These are phyloP conservation scores for Gymnothorax javanicus DNA, from an alignment of 2,797 vertebrate species.

Conservation along the genomic window DNA sequence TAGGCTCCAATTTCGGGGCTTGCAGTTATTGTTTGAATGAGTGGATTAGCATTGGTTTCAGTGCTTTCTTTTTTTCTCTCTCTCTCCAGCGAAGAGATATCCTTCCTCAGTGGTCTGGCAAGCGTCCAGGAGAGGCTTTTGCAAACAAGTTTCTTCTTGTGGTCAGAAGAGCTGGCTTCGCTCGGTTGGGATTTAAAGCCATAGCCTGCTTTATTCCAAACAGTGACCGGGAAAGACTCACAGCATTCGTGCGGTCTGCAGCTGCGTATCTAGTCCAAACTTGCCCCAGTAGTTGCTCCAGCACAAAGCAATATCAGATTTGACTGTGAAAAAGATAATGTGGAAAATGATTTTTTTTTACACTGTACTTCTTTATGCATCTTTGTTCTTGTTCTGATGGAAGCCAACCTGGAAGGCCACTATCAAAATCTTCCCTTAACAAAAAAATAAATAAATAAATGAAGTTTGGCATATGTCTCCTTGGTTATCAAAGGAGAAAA, in stretches of 20 bases:
- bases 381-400: background rate
- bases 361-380: background rate
- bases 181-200: slow-evolving; percentile 17
- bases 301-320: slow-evolving; percentile 11
- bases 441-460: no score
- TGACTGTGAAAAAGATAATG: background rate
- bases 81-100: slow-evolving; percentile 47
- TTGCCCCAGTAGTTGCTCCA: slow-evolving; percentile 9
- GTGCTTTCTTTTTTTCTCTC: slow-evolving; percentile 34
- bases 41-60: slow-evolving; percentile 70
- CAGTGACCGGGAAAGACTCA: slow-evolving; percentile 12
- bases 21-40: slow-evolving; percentile 75
- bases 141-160: slow-evolving; percentile 63
- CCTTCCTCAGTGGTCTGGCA: slow-evolving; percentile 52
- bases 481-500: slow-evolving; percentile 48
- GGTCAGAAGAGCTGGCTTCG: slow-evolving; percentile 53
- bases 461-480: slow-evolving; percentile 52
- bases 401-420: background rate
- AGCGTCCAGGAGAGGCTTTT: slow-evolving; percentile 54
- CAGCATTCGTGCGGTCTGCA: slow-evolving; percentile 13
- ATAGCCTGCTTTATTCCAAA: slow-evolving; percentile 12
- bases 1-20: slow-evolving; percentile 60
- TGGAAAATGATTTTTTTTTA: background rate
- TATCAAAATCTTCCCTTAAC: background rate
- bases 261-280: slow-evolving; percentile 22